Evolutionary conservation across 2,888 invertebrate genomes (phyloP), one percentile per base, ranked within the genome.

Genomic region (Rhyacophila evoluta): DNA sequence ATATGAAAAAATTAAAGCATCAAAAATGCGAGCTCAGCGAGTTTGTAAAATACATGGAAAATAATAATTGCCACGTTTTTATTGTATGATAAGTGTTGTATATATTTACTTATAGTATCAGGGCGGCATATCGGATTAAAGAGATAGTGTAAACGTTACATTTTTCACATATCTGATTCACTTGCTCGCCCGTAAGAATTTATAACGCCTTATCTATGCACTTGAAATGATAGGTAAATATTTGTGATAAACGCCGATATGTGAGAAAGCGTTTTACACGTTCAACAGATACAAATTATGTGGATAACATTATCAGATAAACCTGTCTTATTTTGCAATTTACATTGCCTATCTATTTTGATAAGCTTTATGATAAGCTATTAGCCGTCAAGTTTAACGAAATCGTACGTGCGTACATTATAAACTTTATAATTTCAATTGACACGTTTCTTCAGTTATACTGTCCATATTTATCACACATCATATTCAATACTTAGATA

Each of bases 351-450:
- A 55, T 55, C 55, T 55, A 6, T 5, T 19, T 55, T 55, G 55
- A 55, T 55, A 55, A 25, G 55, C 55, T 25, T 55, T 55, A 55
- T 55, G 19, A 55, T 55, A 41, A 41, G 15, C 41, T 41, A 41
- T 19, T 12, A 38, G n/a, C 11, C 12, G 6, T 39, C 15, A 8
- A 5, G 8, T 12, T 12, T 39, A 12, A 6, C 4, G 5, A 39
- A 12, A 55, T 6, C 8, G 55, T 55, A 19, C 55, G 25, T 55
- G 55, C 55, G 10, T 10, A 19, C 19, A 55, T 19, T 19, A 55
- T 19, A 25, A 19, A 55, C 19, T 55, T 39, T 39, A 1, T 19
- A 10, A 10, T 10, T 25, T 10, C 2, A 25, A 25, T 8, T 8
- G 55, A 55, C 55, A 55, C 55, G 55, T 25, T 55, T n/a, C n/a